Evolutionary conservation across 2,888 invertebrate genomes (phyloP), one percentile per base, ranked within the genome.

Genomic region (Drosophila formosana): DNA sequence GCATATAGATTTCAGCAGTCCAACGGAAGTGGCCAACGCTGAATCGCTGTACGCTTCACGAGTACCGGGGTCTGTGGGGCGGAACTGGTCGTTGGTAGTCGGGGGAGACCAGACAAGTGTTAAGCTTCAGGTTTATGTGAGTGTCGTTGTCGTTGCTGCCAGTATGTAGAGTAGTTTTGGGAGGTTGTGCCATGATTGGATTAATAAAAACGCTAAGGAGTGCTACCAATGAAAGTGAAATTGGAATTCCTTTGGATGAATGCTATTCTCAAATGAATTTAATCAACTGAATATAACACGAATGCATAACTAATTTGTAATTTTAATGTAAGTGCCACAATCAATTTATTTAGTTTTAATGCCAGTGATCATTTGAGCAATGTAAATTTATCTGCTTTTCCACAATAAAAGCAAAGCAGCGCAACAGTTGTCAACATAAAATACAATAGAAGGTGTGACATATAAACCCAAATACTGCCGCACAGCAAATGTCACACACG

Each of bases 391-490:
- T 58, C 7, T 3, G 3, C 23, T 11, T 3, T 6, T 25, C 25
- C 7, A 26, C 5, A 49, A 37, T n/a, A 37, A 23, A 66, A 72
- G 30, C 49, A 32, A 46, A 45, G 46, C 53, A 23, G 26, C 25
- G 86, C 88, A 86, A 85, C 89, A 83, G 84, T 84, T 89, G 87
- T 69, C 67, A 57, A 47, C 52, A 57, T 34, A 46, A 23, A 55
- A 25, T 7, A 11, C 41, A 55, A 30, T 57, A 26, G 56, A 50
- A 62, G 63, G 68, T 55, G 71, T 82, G 88, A 85, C 88, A 86
- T 51, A 87, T 57, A 87, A 89, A 85, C 85, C 89, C 66, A 78
- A 84, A 85, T 89, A 83, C 60, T 58, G 41, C 39, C 37, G 41
- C 39, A 56, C 46, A 51, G 32, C 39, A 25, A 32, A 43, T 51